These are phyloP conservation scores for Elaeidobius kamerunicus DNA, from an alignment of 2,888 invertebrate genomes.

Conservation along the genomic window DNA sequence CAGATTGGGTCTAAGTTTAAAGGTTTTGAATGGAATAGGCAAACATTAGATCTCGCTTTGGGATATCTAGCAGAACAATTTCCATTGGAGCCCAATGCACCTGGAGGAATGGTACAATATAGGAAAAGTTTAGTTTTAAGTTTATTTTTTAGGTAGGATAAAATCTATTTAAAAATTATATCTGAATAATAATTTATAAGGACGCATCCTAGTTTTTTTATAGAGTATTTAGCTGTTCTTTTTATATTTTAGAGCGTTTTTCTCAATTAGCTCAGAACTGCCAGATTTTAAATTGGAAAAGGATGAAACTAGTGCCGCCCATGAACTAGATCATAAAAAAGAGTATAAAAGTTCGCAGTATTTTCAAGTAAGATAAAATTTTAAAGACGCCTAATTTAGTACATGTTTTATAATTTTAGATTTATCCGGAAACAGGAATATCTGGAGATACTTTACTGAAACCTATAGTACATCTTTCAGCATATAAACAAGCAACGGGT, in stretches of 20 bases:
- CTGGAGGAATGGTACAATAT: slow-evolving; percentile 66
- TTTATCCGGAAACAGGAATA: slow-evolving; percentile 7
- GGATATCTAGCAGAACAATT: slow-evolving; percentile 68
- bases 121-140: slow-evolving; percentile 64
- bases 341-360: slow-evolving; percentile 69
- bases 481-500: slow-evolving; percentile 75
- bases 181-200: no score
- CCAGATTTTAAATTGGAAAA: slow-evolving; percentile 1
- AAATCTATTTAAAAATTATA: no score
- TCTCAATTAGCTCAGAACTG: slow-evolving; percentile 49
- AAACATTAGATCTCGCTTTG: slow-evolving; percentile 54
- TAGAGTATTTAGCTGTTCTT: no score
- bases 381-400: no score
- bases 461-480: slow-evolving; percentile 65
- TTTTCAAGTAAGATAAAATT: slow-evolving; percentile 50
- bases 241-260: slow-evolving; percentile 51
- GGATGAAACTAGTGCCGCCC: slow-evolving; percentile 4
- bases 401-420: slow-evolving; percentile 3
- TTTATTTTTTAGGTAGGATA: slow-evolving; percentile 62
- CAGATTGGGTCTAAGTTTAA: slow-evolving; percentile 57
- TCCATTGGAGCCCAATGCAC: slow-evolving; percentile 64
- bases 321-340: neutral
- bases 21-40: slow-evolving; percentile 36
- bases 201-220: no score
- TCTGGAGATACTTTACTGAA: slow-evolving; percentile 6